Percentiles rank a stretch among this genome's conserved stretches.
Conservation (phyloP, 2,113 vertebrate genomes). For the Mus pahari region DNA sequence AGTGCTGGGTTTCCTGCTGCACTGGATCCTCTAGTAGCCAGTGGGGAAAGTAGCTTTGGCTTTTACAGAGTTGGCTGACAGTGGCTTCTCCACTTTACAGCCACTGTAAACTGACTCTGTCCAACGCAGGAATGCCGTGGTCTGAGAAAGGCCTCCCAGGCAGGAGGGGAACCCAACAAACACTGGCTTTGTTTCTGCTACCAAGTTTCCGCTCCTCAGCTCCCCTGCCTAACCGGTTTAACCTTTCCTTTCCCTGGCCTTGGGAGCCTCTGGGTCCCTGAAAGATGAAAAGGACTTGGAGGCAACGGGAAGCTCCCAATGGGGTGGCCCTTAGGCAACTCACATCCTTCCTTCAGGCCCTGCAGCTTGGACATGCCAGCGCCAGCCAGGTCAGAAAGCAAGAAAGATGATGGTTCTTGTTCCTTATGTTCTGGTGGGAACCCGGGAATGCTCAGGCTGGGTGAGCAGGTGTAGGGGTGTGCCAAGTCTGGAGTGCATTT, state of each 20-base stretch:
- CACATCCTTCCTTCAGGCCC: conserved; percentile 58
- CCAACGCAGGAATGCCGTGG: conserved; percentile 79
- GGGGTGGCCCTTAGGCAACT: conserved; percentile 73
- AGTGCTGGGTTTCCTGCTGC: neutral
- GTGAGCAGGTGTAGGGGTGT: neutral
- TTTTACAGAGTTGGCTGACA: neutral
- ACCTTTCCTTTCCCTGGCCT: conserved; percentile 67
- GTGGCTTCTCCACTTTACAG: neutral
- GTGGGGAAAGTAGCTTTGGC: neutral
- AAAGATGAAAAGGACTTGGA: conserved; percentile 82
- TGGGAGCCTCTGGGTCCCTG: neutral
- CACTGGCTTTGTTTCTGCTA: conserved; percentile 75
- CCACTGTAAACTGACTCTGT: conserved; percentile 50
- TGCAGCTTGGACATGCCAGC: conserved; percentile 61
- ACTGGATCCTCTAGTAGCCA: neutral
- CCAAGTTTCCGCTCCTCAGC: conserved; percentile 4
- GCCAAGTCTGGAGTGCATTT: neutral
- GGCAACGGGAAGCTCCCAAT: conserved; percentile 67
- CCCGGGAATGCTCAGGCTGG: neutral
- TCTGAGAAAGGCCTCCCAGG: conserved; percentile 71
- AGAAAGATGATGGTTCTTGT: neutral
- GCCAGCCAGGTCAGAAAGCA: conserved; percentile 77
- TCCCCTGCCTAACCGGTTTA: conserved; percentile 72
- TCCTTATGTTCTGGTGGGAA: neutral
- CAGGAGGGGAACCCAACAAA: conserved; percentile 77